phyloP scores from a whole-genome alignment of 2,888 invertebrate species.

The Anticlea derivata region DNA sequence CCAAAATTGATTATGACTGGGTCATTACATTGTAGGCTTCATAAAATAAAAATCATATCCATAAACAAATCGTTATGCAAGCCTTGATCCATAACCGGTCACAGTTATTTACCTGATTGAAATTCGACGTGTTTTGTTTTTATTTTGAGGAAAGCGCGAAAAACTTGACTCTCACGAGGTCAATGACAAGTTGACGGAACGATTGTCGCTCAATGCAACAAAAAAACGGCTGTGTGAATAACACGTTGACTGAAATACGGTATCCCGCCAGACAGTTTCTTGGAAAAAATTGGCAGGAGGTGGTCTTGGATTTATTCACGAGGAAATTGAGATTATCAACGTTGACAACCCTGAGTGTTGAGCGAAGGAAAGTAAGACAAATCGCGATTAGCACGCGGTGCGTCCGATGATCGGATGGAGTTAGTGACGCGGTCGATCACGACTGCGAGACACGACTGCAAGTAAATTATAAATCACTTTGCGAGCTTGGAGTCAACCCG shows the following conservation, averaged over 20 bases:
- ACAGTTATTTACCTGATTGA: constrained; percentile 2
- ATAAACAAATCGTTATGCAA: constrained; percentile 8
- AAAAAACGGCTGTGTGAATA: constrained; percentile 36
- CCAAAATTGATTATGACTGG: constrained; percentile 32
- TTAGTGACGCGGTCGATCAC: constrained; percentile 46
- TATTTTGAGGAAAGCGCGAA: constrained; percentile 45
- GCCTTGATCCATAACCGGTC: background rate
- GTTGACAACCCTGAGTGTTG: constrained; percentile 45
- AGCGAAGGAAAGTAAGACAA: constrained; percentile 68
- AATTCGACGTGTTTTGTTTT: constrained; percentile 13
- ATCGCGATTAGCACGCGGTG: constrained; percentile 53
- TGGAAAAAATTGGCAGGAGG: constrained; percentile 23
- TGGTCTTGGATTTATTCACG: constrained; percentile 33
- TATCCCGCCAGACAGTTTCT: constrained; percentile 34
- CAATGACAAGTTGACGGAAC: constrained; percentile 52
- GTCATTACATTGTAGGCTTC: constrained; percentile 5
- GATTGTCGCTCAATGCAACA: constrained; percentile 40
- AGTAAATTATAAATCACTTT: constrained; percentile 52
- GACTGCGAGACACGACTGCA: constrained; percentile 35
- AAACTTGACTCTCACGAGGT: constrained; percentile 46
- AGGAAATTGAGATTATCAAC: constrained; percentile 23
- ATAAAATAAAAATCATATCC: constrained; percentile 13
- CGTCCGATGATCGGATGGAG: constrained; percentile 46
- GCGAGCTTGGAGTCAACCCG: constrained; percentile 39
- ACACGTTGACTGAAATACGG: constrained; percentile 41